Evolutionary conservation across 2,797 vertebrate species (phyloP).

Genomic region (Alosa sapidissima): DNA sequence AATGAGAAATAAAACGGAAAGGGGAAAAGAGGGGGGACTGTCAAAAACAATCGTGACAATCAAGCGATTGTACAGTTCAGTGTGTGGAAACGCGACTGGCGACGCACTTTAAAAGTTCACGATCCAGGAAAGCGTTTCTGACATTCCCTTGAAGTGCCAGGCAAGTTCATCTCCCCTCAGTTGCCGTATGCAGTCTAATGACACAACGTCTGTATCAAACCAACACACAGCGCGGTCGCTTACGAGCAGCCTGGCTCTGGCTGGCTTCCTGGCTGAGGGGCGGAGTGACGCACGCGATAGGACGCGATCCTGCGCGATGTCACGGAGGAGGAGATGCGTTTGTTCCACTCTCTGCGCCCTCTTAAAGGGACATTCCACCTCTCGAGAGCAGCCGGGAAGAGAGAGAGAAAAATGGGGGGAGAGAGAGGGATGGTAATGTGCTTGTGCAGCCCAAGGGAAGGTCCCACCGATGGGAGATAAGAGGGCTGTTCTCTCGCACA

Average conservation of each 20-base stretch:
- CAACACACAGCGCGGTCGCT: constrained; percentile 73
- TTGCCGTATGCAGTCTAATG: constrained; percentile 66
- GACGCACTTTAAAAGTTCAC: constrained; percentile 15
- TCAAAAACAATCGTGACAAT: constrained; percentile 26
- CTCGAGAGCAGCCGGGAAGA: constrained; percentile 21
- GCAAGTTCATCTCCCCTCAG: constrained; percentile 81
- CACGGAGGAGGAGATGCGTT: constrained; percentile 77
- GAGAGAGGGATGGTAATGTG: constrained; percentile 5
- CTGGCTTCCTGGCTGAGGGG: constrained; percentile 81
- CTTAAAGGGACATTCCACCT: constrained; percentile 77
- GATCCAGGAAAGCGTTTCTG: constrained; percentile 51
- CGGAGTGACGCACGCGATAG: constrained; percentile 82
- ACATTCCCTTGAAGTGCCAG: constrained; percentile 72
- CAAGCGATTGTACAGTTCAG: neutral
- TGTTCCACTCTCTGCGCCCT: constrained; percentile 59
- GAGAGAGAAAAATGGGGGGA: neutral
- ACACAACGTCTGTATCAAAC: constrained; percentile 79
- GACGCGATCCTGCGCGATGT: constrained; percentile 76
- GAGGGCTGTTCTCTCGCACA: neutral
- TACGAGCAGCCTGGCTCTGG: constrained; percentile 65
- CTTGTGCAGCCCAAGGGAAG: neutral
- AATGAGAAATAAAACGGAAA: constrained; percentile 47
- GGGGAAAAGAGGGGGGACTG: constrained; percentile 34
- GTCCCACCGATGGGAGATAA: constrained; percentile 10
- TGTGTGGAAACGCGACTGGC: constrained; percentile 12